Conservation (phyloP, 1,140 invertebrate species). For the Drosophila bifasciata region DNA sequence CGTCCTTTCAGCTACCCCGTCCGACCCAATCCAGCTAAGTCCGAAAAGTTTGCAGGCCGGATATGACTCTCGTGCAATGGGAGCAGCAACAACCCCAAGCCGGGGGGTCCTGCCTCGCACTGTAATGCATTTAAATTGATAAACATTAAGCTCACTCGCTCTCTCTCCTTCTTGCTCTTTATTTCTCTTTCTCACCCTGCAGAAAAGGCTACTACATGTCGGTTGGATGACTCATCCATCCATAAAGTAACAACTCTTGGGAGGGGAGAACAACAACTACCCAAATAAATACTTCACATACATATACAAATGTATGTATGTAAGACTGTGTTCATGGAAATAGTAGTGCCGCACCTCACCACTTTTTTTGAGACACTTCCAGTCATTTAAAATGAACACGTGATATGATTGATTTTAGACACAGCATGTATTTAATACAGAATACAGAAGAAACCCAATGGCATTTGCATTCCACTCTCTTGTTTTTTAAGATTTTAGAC, state of each 20-base stretch:
- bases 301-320: too few species aligned
- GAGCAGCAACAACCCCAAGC: constrained; percentile 12
- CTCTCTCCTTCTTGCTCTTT: not conserved
- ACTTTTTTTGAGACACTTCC: too few species aligned
- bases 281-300: not conserved
- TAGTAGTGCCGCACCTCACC: too few species aligned
- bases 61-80: constrained; percentile 35
- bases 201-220: too few species aligned
- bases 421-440: too few species aligned
- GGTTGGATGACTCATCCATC: constrained; percentile 6
- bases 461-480: too few species aligned
- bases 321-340: too few species aligned
- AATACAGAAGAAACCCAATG: too few species aligned
- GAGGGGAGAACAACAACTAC: constrained; percentile 4
- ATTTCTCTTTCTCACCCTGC: constrained; percentile 1
- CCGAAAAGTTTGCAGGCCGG: constrained; percentile 18
- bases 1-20: constrained; percentile 21
- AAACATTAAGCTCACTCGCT: constrained; percentile 13
- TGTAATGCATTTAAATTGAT: constrained; percentile 42
- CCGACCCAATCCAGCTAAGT: constrained; percentile 6
- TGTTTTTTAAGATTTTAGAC: too few species aligned
- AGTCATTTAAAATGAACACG: too few species aligned
- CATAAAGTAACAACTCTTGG: constrained; percentile 5
- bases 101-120: constrained; percentile 8
- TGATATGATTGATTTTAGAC: too few species aligned